phyloP scores from a whole-genome alignment of 1,140 invertebrate species.

The Xylocopa sonorina region DNA sequence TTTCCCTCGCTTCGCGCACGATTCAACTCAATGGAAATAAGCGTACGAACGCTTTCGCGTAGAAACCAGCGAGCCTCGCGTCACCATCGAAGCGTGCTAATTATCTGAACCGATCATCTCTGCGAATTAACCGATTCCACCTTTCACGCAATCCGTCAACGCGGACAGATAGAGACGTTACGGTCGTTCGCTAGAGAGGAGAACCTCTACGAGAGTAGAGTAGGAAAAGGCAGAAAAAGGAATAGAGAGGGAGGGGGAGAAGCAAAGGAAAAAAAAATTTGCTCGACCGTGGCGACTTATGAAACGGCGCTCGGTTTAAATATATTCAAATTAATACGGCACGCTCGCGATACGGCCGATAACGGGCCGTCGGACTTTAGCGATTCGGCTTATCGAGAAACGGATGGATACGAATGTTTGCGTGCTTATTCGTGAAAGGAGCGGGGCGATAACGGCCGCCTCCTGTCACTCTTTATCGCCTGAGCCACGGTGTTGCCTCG shows the following conservation, averaged over 20 bases:
- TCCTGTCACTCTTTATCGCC: constrained; percentile 55
- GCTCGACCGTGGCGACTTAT: constrained; percentile 24
- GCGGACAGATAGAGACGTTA: constrained; percentile 7
- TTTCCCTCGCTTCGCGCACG: no score
- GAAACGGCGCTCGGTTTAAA: constrained; percentile 43
- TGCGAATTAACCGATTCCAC: not conserved
- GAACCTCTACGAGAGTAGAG: not conserved
- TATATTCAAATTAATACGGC: constrained; percentile 58
- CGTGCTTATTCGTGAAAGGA: constrained; percentile 53
- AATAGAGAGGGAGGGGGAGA: not conserved
- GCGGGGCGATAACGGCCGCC: constrained; percentile 50
- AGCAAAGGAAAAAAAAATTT: not conserved
- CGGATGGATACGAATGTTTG: constrained; percentile 52
- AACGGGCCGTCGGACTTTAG: constrained; percentile 48
- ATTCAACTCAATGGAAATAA: no score
- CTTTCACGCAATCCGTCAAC: not conserved
- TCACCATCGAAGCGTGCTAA: no score
- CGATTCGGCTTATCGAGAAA: constrained; percentile 52
- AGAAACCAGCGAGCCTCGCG: no score
- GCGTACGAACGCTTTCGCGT: no score
- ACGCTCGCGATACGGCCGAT: constrained; percentile 52
- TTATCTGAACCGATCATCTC: no score
- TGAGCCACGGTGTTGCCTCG: constrained; percentile 43
- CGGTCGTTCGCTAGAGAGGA: not conserved
- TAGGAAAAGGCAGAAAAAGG: not conserved